Conservation (phyloP, 2,113 vertebrate genomes). For the Spea multiplicata region DNA sequence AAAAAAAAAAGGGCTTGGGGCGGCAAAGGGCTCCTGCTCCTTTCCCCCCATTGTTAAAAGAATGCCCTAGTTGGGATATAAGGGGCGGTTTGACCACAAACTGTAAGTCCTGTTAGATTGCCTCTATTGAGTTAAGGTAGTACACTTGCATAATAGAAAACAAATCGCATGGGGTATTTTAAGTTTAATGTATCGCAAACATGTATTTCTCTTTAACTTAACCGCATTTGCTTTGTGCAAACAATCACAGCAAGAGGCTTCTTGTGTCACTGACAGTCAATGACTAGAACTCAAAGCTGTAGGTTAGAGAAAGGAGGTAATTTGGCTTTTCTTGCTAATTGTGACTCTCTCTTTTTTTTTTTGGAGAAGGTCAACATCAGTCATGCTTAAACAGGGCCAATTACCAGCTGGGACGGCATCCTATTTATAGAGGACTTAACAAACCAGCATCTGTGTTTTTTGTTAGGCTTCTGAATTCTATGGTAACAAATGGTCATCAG, state of each 20-base stretch:
- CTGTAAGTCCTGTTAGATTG: too few relatives aligned
- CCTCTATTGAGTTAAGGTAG: too few relatives aligned
- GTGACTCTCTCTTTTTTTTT: background rate
- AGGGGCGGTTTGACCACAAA: too few relatives aligned
- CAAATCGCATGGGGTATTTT: background rate
- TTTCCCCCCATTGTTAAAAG: too few relatives aligned
- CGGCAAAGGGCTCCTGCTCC: too few relatives aligned
- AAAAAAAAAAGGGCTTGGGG: too few relatives aligned
- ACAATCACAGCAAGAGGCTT: background rate
- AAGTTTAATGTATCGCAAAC: background rate
- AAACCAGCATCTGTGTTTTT: conserved; percentile 18
- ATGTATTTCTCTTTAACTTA: conserved; percentile 3
- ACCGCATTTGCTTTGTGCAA: conserved; percentile 17
- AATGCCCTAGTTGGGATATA: too few relatives aligned
- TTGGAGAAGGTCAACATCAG: conserved; percentile 29
- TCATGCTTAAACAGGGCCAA: conserved; percentile 9
- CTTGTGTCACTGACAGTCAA: conserved; percentile 21
- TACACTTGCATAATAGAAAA: too few relatives aligned
- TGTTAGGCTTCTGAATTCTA: background rate
- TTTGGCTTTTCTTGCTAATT: conserved; percentile 36
- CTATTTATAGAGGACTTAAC: conserved; percentile 25
- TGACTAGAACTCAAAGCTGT: background rate
- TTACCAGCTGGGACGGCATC: background rate
- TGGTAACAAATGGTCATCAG: too few relatives aligned
- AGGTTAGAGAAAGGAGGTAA: conserved; percentile 2